These are phyloP conservation scores for Sylvia borin DNA, from an alignment of 2,797 vertebrate species.

Conservation along the genomic window DNA sequence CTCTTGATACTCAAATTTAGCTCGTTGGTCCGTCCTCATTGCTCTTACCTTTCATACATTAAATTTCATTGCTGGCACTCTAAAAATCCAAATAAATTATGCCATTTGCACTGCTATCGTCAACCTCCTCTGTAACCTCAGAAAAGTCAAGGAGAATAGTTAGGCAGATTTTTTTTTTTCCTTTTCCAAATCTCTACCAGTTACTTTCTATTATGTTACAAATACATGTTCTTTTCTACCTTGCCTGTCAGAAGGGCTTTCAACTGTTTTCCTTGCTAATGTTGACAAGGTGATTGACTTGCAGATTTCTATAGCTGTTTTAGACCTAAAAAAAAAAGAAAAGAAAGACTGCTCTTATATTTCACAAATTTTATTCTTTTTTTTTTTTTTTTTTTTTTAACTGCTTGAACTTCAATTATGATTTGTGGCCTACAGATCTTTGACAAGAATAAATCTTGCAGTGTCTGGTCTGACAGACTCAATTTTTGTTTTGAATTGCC, in stretches of 20 bases:
- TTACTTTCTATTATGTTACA: conserved; percentile 42
- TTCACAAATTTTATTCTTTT: neutral
- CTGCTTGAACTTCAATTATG: conserved; percentile 15
- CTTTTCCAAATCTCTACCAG: neutral
- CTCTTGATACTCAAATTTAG: neutral
- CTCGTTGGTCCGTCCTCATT: neutral
- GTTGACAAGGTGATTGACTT: conserved; percentile 53
- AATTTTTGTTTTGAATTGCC: conserved; percentile 51
- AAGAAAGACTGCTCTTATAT: neutral
- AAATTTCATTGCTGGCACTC: neutral
- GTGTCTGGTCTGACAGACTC: conserved; percentile 18
- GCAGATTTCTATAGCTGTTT: conserved; percentile 32
- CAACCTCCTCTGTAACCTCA: conserved; percentile 29
- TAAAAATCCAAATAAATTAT: conserved; percentile 35
- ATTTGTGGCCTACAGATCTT: conserved; percentile 13
- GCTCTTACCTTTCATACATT: neutral
- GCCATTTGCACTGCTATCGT: neutral
- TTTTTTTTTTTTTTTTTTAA: neutral
- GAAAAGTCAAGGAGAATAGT: conserved; percentile 28
- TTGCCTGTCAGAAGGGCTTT: conserved; percentile 31
- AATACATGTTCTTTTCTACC: neutral
- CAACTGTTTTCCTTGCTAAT: conserved; percentile 33
- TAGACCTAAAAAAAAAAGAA: neutral
- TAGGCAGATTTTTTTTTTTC: neutral
- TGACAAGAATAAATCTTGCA: conserved; percentile 7